Base-by-base conservation (phyloP, 53 echinoderm and acorn worm species). In the Stichopus horrens region DNA sequence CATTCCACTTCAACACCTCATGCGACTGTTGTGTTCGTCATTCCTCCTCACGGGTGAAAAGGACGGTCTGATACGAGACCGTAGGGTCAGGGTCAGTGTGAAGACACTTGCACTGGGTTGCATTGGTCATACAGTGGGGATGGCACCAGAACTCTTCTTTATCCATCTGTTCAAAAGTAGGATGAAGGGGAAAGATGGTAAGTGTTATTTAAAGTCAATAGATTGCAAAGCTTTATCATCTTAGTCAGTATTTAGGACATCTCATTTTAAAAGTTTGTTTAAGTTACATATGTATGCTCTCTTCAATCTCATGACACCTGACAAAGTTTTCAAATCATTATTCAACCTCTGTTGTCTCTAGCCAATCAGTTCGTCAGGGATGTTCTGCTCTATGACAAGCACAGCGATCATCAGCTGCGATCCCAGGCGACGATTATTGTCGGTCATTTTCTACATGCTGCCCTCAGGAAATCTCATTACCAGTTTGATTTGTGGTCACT, bases 371-470 rank as follows among this genome's bases (percentile, higher is more conserved):
- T 87, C 66, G 74, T 95, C 19, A 92, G 95, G 18, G 98, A 98
- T 77, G 87, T 98, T 51, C 76, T 95, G 18, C 86, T 94, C 9
- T 98, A 94, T 77, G 79, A 92, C 55, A 90, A 65, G 75, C 98
- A 98, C 74, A 68, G 83, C n/a, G 98, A 98, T 88, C 98, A 93
- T 58, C 98, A 98, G 80, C 90, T 98, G 54, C 91, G 95, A 58
- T 93, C 91, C 60, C 95, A 98, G 83, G 90, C 94, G 6, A 80
- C 93, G 7, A 56, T 93, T 37, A 88, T 95, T 53, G 79, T 96
- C 16, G 95, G 95, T 21, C 89, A 94, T 57, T 86, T 98, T 14
- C 57, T 98, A 58, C 88, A 88, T 21, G 90, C 95, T 20, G 91
- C 94, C 18, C 83, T 98, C n/a, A 54, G 93, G 22, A 91, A 93